phyloP scores from a whole-genome alignment of 2,888 invertebrate species.

The Sarcophaga carnaria region DNA sequence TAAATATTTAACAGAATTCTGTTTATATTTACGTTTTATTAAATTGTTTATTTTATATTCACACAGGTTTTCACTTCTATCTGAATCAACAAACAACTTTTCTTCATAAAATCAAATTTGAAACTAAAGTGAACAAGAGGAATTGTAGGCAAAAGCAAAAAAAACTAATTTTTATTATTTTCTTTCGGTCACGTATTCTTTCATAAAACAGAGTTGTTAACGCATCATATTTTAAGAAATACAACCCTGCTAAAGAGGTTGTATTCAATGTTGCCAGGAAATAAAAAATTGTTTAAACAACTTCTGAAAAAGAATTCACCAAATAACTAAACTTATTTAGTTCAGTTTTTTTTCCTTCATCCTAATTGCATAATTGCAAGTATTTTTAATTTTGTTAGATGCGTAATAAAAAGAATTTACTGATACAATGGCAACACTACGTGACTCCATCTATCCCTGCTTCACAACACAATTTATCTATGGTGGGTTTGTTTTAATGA shows the following conservation, averaged over 20 bases:
- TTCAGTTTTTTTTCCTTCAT: too few species aligned
- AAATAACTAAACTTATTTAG: too few species aligned
- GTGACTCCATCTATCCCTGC: too few species aligned
- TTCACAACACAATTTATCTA: too few species aligned
- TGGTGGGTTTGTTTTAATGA: too few species aligned
- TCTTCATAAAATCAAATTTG: conserved; percentile 47
- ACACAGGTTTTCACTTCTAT: background rate
- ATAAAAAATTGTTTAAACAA: too few species aligned
- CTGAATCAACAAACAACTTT: conserved; percentile 18
- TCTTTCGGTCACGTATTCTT: conserved; percentile 33
- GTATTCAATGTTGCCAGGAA: background rate
- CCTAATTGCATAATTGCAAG: too few species aligned
- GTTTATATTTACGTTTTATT: conserved; percentile 44
- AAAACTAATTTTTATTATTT: conserved; percentile 4
- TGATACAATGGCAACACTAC: too few species aligned
- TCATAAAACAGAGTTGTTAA: conserved; percentile 13
- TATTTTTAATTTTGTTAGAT: too few species aligned
- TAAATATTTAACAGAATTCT: conserved; percentile 3
- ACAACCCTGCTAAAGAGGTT: background rate
- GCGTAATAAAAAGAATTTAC: too few species aligned
- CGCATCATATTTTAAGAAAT: background rate
- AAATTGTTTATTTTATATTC: conserved; percentile 24
- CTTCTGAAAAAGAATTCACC: too few species aligned
- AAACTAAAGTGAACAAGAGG: conserved; percentile 56
- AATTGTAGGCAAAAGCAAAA: conserved; percentile 38